Evolutionary conservation across 2,113 vertebrate species (phyloP).

Genomic region (Dunckerocampus dactyliophorus): DNA sequence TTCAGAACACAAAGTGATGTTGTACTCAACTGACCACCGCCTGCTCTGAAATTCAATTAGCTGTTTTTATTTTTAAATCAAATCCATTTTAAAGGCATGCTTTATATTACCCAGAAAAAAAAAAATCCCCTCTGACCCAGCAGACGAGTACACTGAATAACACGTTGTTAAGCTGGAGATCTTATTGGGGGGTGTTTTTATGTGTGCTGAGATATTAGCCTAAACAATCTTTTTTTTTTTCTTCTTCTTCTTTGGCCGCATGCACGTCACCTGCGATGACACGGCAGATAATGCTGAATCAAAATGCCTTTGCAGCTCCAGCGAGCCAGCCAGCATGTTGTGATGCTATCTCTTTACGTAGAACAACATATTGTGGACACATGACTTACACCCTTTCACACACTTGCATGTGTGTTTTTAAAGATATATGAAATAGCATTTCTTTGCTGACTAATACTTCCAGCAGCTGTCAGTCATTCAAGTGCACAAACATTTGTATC

Average conservation of each 20-base stretch:
- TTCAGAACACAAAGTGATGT: background rate
- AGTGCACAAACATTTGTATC: conserved; percentile 14
- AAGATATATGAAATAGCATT: background rate
- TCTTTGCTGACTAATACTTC: conserved; percentile 22
- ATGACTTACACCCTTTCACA: conserved; percentile 37
- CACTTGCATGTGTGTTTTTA: conserved; percentile 40
- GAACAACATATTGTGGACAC: conserved; percentile 29
- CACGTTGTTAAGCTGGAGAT: conserved; percentile 16
- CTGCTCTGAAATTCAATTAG: conserved; percentile 52
- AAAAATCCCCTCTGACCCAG: conserved; percentile 32
- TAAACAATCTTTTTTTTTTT: conserved; percentile 53
- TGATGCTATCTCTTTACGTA: conserved; percentile 56
- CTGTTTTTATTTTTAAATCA: conserved; percentile 37
- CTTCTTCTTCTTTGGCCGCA: conserved; percentile 21
- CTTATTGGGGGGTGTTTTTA: background rate
- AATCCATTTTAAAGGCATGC: conserved; percentile 31
- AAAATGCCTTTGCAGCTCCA: conserved; percentile 48
- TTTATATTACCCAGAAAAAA: conserved; percentile 42
- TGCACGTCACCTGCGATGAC: conserved; percentile 31
- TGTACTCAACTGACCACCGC: conserved; percentile 18
- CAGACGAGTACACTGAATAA: conserved; percentile 34
- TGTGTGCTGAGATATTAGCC: conserved; percentile 44
- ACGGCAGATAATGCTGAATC: conserved; percentile 46
- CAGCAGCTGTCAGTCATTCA: conserved; percentile 31
- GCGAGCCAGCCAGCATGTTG: conserved; percentile 43